Evolutionary conservation across 2,113 vertebrate genomes (phyloP), one percentile per base, ranked within the genome.

Genomic region (Podilymbus podiceps): DNA sequence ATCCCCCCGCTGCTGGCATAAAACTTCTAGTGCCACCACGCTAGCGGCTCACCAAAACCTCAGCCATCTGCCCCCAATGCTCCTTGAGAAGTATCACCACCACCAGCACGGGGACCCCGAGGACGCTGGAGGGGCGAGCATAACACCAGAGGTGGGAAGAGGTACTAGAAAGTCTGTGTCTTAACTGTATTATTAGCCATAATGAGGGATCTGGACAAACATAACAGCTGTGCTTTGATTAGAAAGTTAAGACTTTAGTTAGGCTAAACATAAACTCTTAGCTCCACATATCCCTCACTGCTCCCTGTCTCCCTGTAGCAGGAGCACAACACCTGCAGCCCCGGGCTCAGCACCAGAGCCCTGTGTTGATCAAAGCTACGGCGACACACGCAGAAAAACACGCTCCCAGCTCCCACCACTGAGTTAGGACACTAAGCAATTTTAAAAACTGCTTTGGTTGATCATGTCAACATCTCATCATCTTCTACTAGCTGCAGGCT

Each of bases 31-130:
- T 6, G 18, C 11, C 78, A 49, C 2, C 3, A 7, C 49, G 42
- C 30, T 22, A 66, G 66, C 15, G 42, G 27, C 18, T 35, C 30
- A 22, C 3, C 0, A 0, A 35, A 46, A 55, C 38, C 30, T 88
- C 69, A 49, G 3, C 13, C 7, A 11, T 35, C 28, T 81, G 12
- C 30, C 33, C 27, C 6, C 40, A 22, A 5, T 1, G 60, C 28
- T 73, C 20, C 35, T 12, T 15, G 30, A 69, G n/a, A 78, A 60
- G 17, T 3, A 66, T 0, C 0, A 5, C 10, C 20, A 5, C 10
- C 20, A 33, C 15, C 40, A 58, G 44, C 15, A 33, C 82, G 56
- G 20, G 27, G 38, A 38, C 23, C 18, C 49, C 18, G 69, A 56
- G 58, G 38, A 49, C 33, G n/a, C 67, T 55, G 31, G 27, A 67